Conservation (phyloP, 2,113 vertebrate genomes). For the Apteryx mantelli region DNA sequence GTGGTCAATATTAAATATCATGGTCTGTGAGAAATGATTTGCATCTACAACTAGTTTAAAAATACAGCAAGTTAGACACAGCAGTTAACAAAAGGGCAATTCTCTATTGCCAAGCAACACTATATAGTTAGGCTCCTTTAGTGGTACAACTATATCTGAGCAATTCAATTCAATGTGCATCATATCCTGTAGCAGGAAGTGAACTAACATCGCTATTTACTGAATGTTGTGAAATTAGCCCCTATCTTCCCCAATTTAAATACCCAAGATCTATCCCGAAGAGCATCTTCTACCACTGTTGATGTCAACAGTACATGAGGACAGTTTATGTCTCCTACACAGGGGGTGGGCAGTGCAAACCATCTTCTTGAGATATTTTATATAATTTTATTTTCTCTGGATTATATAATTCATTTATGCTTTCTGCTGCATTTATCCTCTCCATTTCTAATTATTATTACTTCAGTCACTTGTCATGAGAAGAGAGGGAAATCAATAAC, state of each 20-base stretch:
- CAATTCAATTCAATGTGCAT: neutral
- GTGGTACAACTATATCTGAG: neutral
- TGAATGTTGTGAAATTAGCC: neutral
- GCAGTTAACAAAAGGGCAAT: neutral
- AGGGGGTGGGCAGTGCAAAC: neutral
- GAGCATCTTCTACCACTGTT: neutral
- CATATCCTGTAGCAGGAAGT: neutral
- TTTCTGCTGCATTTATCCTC: neutral
- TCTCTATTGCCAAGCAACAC: constrained; percentile 8
- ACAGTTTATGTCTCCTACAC: neutral
- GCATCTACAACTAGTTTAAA: neutral
- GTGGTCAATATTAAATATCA: neutral
- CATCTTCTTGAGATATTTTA: neutral
- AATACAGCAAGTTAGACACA: neutral
- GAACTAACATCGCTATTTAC: neutral
- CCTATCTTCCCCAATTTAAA: neutral
- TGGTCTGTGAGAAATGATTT: neutral
- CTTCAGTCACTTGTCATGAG: neutral
- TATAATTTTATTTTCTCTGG: neutral
- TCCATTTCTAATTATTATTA: neutral
- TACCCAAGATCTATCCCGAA: neutral
- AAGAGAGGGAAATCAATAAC: neutral
- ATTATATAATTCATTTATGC: neutral
- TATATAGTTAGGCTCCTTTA: neutral
- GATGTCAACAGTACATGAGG: neutral